Evolutionary conservation across 2,113 vertebrate genomes (phyloP).

Genomic region (Dinomys branickii): DNA sequence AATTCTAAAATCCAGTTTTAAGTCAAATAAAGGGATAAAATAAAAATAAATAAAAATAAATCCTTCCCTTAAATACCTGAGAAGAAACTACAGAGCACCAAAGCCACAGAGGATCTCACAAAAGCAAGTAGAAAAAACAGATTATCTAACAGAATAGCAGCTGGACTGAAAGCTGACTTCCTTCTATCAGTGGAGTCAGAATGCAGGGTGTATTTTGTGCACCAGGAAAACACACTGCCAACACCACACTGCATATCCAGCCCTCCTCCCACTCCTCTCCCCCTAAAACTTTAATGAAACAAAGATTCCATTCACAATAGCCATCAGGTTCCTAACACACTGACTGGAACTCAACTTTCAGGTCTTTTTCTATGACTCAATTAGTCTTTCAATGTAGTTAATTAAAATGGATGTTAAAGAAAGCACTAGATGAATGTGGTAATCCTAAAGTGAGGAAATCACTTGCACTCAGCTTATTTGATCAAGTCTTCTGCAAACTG

Average conservation of each 20-base stretch:
- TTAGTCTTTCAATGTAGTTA: background rate
- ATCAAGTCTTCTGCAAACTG: background rate
- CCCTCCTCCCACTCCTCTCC: background rate
- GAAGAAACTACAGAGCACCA: conserved; percentile 7
- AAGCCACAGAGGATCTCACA: background rate
- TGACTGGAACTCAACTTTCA: background rate
- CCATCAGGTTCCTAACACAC: background rate
- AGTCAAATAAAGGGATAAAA: background rate
- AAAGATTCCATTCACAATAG: background rate
- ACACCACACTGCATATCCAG: background rate
- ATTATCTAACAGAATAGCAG: background rate
- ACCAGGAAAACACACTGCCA: conserved; percentile 6
- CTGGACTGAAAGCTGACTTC: background rate
- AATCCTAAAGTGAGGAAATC: background rate
- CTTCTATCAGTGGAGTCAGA: background rate
- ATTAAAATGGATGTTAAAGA: background rate
- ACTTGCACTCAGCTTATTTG: background rate
- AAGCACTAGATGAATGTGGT: background rate
- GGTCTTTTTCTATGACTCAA: background rate
- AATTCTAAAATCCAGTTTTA: conserved; percentile 28
- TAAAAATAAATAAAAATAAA: conserved; percentile 36
- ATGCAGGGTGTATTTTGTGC: background rate
- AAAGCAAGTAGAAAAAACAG: conserved; percentile 17
- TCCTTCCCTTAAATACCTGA: background rate
- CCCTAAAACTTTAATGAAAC: background rate